These are phyloP conservation scores for Acanthopagrus latus DNA, from an alignment of 2,797 vertebrate species.

Conservation along the genomic window DNA sequence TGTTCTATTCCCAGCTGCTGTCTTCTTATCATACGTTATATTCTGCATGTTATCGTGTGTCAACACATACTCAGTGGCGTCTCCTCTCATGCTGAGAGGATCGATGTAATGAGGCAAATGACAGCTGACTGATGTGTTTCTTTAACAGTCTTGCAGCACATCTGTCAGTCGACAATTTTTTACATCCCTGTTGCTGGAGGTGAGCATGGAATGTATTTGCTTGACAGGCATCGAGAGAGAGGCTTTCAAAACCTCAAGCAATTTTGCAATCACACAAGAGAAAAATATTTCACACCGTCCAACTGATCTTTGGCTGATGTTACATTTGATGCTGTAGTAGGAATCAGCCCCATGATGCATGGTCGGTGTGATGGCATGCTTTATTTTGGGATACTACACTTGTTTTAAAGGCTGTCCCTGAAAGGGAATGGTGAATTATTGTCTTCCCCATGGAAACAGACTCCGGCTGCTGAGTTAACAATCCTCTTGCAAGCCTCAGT, in stretches of 20 bases:
- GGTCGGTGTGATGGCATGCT: not conserved
- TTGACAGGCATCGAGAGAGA: not conserved
- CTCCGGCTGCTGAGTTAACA: slow-evolving; percentile 41
- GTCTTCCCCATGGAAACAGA: slow-evolving; percentile 48
- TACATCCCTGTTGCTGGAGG: not conserved
- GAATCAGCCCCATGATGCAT: slow-evolving; percentile 18
- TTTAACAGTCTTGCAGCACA: slow-evolving; percentile 10
- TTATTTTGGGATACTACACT: slow-evolving; percentile 45
- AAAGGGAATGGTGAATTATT: slow-evolving; percentile 48
- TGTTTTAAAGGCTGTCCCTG: slow-evolving; percentile 49
- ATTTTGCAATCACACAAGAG: not conserved
- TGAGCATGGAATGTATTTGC: not conserved
- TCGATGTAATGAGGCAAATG: slow-evolving; percentile 7
- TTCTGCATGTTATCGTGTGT: not conserved
- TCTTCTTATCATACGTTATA: not conserved
- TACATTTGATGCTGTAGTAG: slow-evolving; percentile 9
- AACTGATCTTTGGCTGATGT: slow-evolving; percentile 22
- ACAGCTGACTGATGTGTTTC: slow-evolving; percentile 35
- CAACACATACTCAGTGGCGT: not conserved
- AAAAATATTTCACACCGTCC: not conserved
- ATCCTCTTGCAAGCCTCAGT: slow-evolving; percentile 45
- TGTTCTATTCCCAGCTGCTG: not conserved
- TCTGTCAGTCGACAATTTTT: slow-evolving; percentile 1
- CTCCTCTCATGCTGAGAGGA: slow-evolving; percentile 5
- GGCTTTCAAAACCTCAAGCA: slow-evolving; percentile 9